Evolutionary conservation across 2,113 vertebrate genomes (phyloP), one percentile per base, ranked within the genome.

Genomic region (Centrocercus urophasianus): DNA sequence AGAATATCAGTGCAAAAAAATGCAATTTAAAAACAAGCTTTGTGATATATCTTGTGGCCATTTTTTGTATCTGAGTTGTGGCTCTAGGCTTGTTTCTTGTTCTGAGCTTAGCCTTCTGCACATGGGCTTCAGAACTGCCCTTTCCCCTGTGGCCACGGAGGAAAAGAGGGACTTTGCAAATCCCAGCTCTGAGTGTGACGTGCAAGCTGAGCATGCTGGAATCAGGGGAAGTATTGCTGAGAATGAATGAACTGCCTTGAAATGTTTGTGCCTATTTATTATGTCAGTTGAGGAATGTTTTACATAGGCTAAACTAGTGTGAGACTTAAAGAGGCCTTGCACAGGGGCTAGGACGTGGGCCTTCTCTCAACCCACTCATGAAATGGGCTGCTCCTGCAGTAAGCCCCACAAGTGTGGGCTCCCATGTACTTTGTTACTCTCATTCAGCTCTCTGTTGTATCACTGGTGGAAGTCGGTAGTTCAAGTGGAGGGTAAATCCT

Each of bases 171-270:
- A 48, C 11, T 77, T 69, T 83, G 25, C 36, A 82, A 82, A 79
- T 76, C 54, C 21, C 63, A 43, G 27, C 22, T 34, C 24, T 48
- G 60, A 8, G 18, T 82, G 57, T 36, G 63, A 43, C 43, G 25
- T 1, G 0, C 27, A 28, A 89, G 14, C 24, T 28, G 10, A 77
- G 21, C 21, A 3, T 38, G 25, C 47, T 59, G 0, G 0, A 57
- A 45, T 43, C 75, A 54, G 63, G 28, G 19, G 9, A 85, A 66
- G 4, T 18, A 54, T 69, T 59, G 21, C 18, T 79, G 5, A 22
- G 48, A 76, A 69, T 70, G 48, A 76, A 69, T 70, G 11, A 59
- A 59, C 72, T 52, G 27, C 27, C 2, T 3, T 36, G n/a, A 83
- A 81, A 67, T 8, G 25, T 83, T 67, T 40, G 14, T 52, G 20